Conservation (phyloP, 2,797 vertebrate genomes). For the Chloroceryle amazona region DNA sequence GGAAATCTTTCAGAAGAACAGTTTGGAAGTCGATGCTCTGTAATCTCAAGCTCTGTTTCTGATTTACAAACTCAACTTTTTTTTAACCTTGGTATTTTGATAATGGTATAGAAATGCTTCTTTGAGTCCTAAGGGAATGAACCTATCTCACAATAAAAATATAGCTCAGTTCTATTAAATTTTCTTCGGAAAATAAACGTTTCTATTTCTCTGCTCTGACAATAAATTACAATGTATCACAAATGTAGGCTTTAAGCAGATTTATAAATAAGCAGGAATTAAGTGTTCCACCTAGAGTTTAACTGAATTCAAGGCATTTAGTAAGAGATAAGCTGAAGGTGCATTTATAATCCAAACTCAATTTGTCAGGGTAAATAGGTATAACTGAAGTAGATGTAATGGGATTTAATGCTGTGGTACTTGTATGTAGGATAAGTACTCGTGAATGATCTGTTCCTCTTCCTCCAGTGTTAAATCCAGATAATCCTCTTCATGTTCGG, state of each 20-base stretch:
- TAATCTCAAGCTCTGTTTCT: not conserved
- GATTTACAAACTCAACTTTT: not conserved
- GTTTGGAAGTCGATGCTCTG: not conserved
- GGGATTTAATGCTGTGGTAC: constrained; percentile 62
- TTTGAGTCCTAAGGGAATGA: constrained; percentile 46
- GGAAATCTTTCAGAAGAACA: constrained; percentile 43
- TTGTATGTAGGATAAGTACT: constrained; percentile 87
- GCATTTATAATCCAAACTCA: constrained; percentile 49
- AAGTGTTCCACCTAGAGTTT: constrained; percentile 7
- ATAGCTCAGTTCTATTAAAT: constrained; percentile 76
- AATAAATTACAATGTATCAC: constrained; percentile 64
- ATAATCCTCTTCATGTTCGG: constrained; percentile 95
- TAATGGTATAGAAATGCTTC: constrained; percentile 59
- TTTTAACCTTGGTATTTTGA: constrained; percentile 37
- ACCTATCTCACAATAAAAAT: constrained; percentile 67
- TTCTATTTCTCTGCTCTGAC: constrained; percentile 64
- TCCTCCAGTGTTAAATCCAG: constrained; percentile 95
- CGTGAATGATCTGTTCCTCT: constrained; percentile 88
- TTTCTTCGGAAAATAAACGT: constrained; percentile 73
- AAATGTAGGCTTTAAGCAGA: constrained; percentile 54
- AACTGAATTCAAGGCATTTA: constrained; percentile 56
- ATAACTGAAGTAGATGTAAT: constrained; percentile 29
- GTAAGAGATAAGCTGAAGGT: constrained; percentile 52
- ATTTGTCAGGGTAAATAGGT: constrained; percentile 43
- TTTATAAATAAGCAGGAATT: constrained; percentile 67